Conservation (phyloP, 2,888 invertebrate genomes). For the Cantharis rufa region DNA sequence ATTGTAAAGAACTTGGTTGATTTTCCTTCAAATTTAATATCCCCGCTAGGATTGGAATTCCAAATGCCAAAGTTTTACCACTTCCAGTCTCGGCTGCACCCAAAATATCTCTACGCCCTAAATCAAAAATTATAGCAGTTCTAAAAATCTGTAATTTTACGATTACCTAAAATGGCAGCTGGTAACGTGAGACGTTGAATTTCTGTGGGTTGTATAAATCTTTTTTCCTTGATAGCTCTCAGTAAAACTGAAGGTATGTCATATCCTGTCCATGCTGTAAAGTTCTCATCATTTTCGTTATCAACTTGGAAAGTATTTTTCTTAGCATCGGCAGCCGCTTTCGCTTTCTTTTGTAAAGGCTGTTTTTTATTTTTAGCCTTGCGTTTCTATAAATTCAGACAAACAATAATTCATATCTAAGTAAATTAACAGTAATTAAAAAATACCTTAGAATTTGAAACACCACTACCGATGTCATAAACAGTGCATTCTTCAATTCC, state of each 20-base stretch:
- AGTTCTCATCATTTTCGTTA: background rate
- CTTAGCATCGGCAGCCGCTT: background rate
- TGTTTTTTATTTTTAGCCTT: background rate
- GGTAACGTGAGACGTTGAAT: slow-evolving; percentile 85
- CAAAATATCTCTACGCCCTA: slow-evolving; percentile 82
- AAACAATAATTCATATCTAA: background rate
- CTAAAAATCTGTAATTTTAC: background rate
- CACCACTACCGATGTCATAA: slow-evolving; percentile 64
- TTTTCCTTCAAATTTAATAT: slow-evolving; percentile 66
- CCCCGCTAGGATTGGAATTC: slow-evolving; percentile 87
- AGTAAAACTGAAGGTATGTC: slow-evolving; percentile 74
- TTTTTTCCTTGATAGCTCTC: slow-evolving; percentile 73
- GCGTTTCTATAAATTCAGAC: background rate
- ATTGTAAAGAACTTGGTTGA: slow-evolving; percentile 9
- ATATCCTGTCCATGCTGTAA: slow-evolving; percentile 63
- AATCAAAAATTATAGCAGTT: slow-evolving; percentile 27
- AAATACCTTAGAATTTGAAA: slow-evolving; percentile 44
- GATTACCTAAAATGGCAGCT: slow-evolving; percentile 78
- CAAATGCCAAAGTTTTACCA: slow-evolving; percentile 98
- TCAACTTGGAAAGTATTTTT: background rate
- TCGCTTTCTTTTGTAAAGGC: background rate
- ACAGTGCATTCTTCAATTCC: slow-evolving; percentile 79
- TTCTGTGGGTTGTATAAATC: slow-evolving; percentile 81
- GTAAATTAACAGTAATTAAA: slow-evolving; percentile 33
- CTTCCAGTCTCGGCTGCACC: slow-evolving; percentile 99